phyloP scores from a whole-genome alignment of 2,797 vertebrate species.

The Amniataba percoides region DNA sequence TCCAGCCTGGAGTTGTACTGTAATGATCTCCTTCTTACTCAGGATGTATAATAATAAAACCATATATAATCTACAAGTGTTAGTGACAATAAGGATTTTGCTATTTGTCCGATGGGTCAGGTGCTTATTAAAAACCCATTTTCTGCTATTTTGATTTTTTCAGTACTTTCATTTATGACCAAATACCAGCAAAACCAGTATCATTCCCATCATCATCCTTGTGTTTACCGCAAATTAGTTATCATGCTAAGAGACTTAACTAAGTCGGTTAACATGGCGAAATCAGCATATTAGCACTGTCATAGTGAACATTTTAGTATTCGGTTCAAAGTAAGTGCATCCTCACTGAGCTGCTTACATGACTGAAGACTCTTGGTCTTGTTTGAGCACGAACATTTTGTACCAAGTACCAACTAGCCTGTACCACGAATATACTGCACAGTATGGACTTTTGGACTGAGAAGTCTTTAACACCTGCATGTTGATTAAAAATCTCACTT shows the following conservation, averaged over 20 bases:
- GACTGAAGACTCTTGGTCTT: neutral
- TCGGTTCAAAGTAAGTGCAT: neutral
- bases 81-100: neutral
- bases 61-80: neutral
- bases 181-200: neutral
- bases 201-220: no score
- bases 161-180: neutral
- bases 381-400: neutral
- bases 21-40: constrained; percentile 13
- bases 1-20: neutral
- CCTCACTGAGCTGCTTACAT: neutral
- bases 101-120: neutral
- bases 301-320: neutral
- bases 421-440: neutral
- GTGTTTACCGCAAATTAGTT: neutral
- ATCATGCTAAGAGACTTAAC: no score
- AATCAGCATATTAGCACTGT: neutral
- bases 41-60: neutral
- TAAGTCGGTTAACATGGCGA: no score
- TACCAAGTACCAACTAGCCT: neutral
- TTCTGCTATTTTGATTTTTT: neutral
- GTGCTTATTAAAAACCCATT: constrained; percentile 10
- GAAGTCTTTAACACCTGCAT: neutral
- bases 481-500: neutral
- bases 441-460: neutral